Base-by-base conservation (phyloP, 1,140 invertebrate genomes). In the Portunus trituberculatus region DNA sequence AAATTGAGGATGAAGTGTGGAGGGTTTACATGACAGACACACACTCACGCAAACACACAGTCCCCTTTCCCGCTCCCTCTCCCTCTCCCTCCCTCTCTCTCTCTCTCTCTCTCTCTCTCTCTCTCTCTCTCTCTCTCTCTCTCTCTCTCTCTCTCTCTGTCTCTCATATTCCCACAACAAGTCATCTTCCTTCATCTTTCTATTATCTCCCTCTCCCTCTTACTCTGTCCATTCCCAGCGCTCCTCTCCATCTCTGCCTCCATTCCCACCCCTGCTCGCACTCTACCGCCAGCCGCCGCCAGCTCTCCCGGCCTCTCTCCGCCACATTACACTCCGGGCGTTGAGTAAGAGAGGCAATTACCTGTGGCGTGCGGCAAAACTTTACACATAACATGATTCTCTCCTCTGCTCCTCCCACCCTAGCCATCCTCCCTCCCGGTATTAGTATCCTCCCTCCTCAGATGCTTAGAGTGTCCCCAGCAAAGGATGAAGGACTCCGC, bases 301-400 rank as follows among this genome's bases (percentile, higher is more conserved):
- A 20, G 25, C 25, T n/a, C 67, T 76, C 67, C 67, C 16, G 6
- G 67, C 12, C 20, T 76, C 20, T 76, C 67, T 76, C 67, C 67
- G 67, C 67, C 67, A 76, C 67, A 76, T 76, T 76, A 76, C 67
- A 76, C 67, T 76, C 67, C 67, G 20, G 67, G 67, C 67, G 67
- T 76, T 76, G 67, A 76, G 67, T 76, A 76, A 76, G 67, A 76
- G 67, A 8, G n/a, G 67, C 67, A 76, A 76, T 76, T 76, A 76
- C 67, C 67, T 76, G 67, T 76, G 67, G 67, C 67, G 67, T 20
- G 67, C 6, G 20, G 67, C 67, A 76, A 76, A 76, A 76, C 67
- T 76, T 76, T 76, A 12, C 67, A 12, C 67, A 76, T 76, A 76
- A 76, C 67, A 76, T 76, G 67, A 76, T 76, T 76, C 67, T 76